phyloP scores from a whole-genome alignment of 2,113 vertebrate species.

The Xyrauchen texanus region DNA sequence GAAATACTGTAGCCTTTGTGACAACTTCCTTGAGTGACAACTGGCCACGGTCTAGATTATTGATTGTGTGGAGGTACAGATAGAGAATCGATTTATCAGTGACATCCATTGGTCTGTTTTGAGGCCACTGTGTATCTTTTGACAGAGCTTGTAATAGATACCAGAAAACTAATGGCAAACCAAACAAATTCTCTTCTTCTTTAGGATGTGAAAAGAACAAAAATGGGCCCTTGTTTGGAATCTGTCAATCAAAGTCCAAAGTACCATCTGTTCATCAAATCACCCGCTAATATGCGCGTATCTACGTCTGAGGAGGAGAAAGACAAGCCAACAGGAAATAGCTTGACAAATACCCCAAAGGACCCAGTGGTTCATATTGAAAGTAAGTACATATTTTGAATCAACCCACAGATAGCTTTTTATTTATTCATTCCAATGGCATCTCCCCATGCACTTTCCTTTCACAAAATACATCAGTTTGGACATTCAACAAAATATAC shows the following conservation, averaged over 20 bases:
- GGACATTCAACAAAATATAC: too few species aligned
- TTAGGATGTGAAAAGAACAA: slow-evolving; percentile 32
- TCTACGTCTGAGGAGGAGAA: slow-evolving; percentile 4
- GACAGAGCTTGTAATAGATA: slow-evolving; percentile 13
- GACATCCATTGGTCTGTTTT: too few species aligned
- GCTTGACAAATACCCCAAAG: slow-evolving; percentile 10
- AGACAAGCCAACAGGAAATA: slow-evolving; percentile 18
- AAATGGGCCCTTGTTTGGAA: slow-evolving; percentile 20
- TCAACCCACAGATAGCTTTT: too few species aligned
- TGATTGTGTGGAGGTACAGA: neutral
- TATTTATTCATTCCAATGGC: too few species aligned
- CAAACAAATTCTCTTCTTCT: slow-evolving; percentile 11
- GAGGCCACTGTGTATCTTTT: too few species aligned
- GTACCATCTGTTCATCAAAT: slow-evolving; percentile 46
- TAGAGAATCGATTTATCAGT: neutral
- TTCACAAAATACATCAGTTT: too few species aligned
- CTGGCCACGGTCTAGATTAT: too few species aligned
- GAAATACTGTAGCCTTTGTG: too few species aligned
- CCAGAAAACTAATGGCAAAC: neutral
- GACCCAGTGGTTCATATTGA: neutral
- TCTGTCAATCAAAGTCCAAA: slow-evolving; percentile 25
- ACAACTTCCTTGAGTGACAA: too few species aligned
- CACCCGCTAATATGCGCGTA: slow-evolving; percentile 7
- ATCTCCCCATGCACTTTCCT: too few species aligned
- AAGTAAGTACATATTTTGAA: neutral